Evolutionary conservation across 92 coral and sea anemone genomes (phyloP).

Genomic region (Parazoanthus darwini): DNA sequence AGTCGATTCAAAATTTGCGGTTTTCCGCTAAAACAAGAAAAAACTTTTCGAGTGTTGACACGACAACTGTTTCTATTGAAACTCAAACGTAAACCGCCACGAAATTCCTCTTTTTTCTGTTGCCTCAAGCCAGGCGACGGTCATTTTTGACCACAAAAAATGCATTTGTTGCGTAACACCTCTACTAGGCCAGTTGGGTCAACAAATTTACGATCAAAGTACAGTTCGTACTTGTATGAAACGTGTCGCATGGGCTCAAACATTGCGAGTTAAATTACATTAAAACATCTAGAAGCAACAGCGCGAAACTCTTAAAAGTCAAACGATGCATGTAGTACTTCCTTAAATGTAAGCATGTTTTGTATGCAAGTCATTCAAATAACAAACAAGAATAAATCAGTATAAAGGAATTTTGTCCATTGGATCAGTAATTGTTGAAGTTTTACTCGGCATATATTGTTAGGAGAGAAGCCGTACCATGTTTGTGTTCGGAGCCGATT

Average conservation of each 20-base stretch:
- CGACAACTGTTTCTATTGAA: background rate
- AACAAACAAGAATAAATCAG: too few relatives aligned
- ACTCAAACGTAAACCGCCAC: slow-evolving; percentile 3
- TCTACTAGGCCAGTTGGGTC: background rate
- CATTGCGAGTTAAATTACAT: too few relatives aligned
- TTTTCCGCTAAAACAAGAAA: slow-evolving; percentile 2
- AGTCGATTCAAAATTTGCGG: slow-evolving; percentile 17
- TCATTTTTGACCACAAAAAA: background rate
- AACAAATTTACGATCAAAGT: background rate
- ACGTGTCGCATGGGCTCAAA: too few relatives aligned
- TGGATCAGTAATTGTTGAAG: too few relatives aligned
- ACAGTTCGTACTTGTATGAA: too few relatives aligned
- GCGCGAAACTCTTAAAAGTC: too few relatives aligned
- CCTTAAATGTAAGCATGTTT: background rate
- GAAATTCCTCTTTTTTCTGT: background rate
- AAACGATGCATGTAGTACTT: too few relatives aligned
- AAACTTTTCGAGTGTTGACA: background rate
- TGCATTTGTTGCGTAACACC: background rate
- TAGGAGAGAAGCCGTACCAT: too few relatives aligned
- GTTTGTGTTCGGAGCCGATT: too few relatives aligned
- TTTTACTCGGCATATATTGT: too few relatives aligned
- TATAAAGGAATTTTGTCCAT: too few relatives aligned
- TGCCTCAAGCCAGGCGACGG: background rate
- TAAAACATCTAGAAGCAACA: too few relatives aligned
- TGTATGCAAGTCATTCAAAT: background rate